Evolutionary conservation across 2,888 invertebrate species (phyloP), one percentile per base, ranked within the genome.

Genomic region (Tenthredo notha): DNA sequence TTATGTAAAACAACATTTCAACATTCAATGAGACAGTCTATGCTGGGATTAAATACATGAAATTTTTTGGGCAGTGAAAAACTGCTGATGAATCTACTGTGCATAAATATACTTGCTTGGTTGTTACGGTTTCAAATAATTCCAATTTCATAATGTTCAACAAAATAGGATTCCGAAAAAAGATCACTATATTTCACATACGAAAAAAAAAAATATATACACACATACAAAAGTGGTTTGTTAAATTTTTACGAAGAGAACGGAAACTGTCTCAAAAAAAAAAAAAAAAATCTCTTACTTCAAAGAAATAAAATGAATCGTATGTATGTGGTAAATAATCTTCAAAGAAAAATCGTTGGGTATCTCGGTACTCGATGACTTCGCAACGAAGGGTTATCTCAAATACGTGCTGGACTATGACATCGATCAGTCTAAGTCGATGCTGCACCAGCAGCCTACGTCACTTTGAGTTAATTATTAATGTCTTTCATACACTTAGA

Each of bases 391-490:
- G 86, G 93, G 93, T 93, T 93, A 93, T 93, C 93, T 87, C 82
- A 84, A 87, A 90, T 90, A 91, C 90, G 67, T 89, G 91, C 90
- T 91, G 92, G 91, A 91, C 92, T 92, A 93, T 92, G 93, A 93
- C 93, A 93, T 93, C 93, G 91, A 93, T 92, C 92, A 91, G 91
- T 93, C 93, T 91, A 89, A 91, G 92, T 93, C 92, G 83, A 3
- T 12, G 61, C 29, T n/a, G n/a, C 54, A 54, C 15, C 67, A 65
- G 25, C 29, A 10, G 7, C 80, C 33, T 37, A 58, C 61, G 61
- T 92, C 92, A 89, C 88, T 88, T 85, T 90, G 91, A 92, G 92
- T 93, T 93, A 92, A 93, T 93, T 92, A 93, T 93, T 93, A 92
- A 92, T 93, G 93, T 92, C 90, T 92, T 89, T 89, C 91, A 91